Evolutionary conservation across 2,888 invertebrate genomes (phyloP), one percentile per base, ranked within the genome.

Genomic region (Nomada hirtipes): DNA sequence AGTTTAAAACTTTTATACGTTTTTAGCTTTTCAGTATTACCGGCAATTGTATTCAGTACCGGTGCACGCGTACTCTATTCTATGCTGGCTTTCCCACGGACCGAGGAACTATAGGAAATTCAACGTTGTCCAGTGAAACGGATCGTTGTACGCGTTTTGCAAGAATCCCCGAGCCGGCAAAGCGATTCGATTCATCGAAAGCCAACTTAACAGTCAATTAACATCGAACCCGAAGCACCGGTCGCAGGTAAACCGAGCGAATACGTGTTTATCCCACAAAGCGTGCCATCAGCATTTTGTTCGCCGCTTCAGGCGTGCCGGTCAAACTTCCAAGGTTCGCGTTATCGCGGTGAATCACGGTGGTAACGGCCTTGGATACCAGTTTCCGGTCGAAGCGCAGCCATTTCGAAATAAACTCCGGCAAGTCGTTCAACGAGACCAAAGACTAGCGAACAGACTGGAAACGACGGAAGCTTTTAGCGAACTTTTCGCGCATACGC

Each of bases 291-390:
- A 52, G 53, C 69, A 44, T 47, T 29, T 42, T 53, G 67, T 74
- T 59, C 57, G 18, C 10, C 26, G n/a, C 23, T 13, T 52, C 18
- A 52, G 29, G 18, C 42, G 10, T 1, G 29, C 23, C 52, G 20
- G 63, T 65, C 55, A 50, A 80, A 76, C 59, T 82, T 76, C 57
- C 73, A 83, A 77, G 76, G 68, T 55, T 60, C 82, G 15, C 69
- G 63, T 68, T 70, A 75, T 80, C 73, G 63, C 50, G 61, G 13
- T 42, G 60, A n/a, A 23, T 29, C 42, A 9, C 42, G 59, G 47
- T 42, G 76, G 74, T 70, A 74, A 68, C 76, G 60, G 70, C 82
- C 69, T 78, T 73, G 76, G 60, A 61, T 36, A 47, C 55, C 65
- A 29, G 50, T 67, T 68, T 55, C 20, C 55, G 18, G 23, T 23